Base-by-base conservation (phyloP, 1,140 invertebrate genomes). In the Drosophila novamexicana region DNA sequence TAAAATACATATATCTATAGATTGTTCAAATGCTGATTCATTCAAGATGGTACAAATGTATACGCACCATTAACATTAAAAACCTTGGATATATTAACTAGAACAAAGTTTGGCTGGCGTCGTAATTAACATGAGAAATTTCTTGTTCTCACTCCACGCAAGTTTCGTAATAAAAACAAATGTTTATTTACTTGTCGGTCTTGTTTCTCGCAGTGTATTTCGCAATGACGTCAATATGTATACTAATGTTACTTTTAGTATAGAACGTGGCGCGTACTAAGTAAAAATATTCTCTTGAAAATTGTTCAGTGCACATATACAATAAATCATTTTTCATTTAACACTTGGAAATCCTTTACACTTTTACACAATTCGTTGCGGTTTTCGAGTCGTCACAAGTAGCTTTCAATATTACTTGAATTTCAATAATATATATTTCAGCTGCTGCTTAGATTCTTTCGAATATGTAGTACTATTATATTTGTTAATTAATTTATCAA, bases 1-100 rank as follows among this genome's bases (percentile, higher is more conserved):
- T 65, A 75, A 64, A 54, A 45, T 39, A 54, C 45, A 61, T 56
- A 58, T 65, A 66, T 79, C 39, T 72, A 57, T 68, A 50, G 58
- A 56, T 47, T 59, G 22, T 53, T 32, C 45, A 34, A 12, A 22
- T 6, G 68, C 82, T 86, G 83, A 88, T 65, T 86, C 83, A 86
- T 62, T 76, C 56, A 88, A 83, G 79, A 86, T 79, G 68, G 73
- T 63, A 68, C 47, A 54, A 9, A 37, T 37, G 32, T 54, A 69
- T 86, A 86, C 83, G 83, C 84, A 86, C 83, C 83, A 80, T 88
- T 79, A 70, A 76, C 73, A 74, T 53, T 79, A 54, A 89, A 86
- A 86, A 89, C 83, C 83, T 86, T 88, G 76, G 65, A 71, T 75
- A 70, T 18, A 50, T 57, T 45, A 57, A 66, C 64, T 79, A 65